Percentiles rank a stretch among this genome's conserved stretches.
These are phyloP conservation scores for Cerceris ruficornis DNA, from an alignment of 2,888 invertebrate species.

Conservation along the genomic window DNA sequence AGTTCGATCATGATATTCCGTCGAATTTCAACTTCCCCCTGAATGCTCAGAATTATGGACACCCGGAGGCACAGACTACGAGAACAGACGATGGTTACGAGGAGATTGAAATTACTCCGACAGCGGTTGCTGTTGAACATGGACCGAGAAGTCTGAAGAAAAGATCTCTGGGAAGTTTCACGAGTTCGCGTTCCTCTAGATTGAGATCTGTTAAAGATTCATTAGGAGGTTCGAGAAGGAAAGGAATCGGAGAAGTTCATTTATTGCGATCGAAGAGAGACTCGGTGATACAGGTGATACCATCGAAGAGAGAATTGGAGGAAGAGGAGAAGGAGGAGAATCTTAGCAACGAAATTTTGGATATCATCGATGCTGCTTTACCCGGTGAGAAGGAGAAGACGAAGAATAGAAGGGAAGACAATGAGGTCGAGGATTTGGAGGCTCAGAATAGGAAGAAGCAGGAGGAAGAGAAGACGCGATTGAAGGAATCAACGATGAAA, in stretches of 20 bases:
- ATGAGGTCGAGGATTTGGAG: slow-evolving; percentile 42
- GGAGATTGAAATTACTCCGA: slow-evolving; percentile 75
- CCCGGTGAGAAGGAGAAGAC: slow-evolving; percentile 56
- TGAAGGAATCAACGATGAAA: slow-evolving; percentile 28
- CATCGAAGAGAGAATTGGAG: slow-evolving; percentile 73
- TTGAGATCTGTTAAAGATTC: background rate
- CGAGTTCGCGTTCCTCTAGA: no score
- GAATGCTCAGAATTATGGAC: slow-evolving; percentile 46
- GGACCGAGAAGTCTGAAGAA: slow-evolving; percentile 79
- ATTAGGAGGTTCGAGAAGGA: no score
- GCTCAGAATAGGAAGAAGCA: slow-evolving; percentile 51
- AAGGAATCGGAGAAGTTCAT: slow-evolving; percentile 41
- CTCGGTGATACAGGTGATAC: slow-evolving; percentile 77
- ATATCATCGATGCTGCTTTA: slow-evolving; percentile 78
- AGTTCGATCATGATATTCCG: slow-evolving; percentile 51
- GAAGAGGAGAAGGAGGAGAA: slow-evolving; percentile 74
- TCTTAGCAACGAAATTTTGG: slow-evolving; percentile 78
- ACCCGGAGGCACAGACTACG: slow-evolving; percentile 39
- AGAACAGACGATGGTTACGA: slow-evolving; percentile 68
- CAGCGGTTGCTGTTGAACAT: slow-evolving; percentile 80
- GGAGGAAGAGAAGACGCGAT: slow-evolving; percentile 39
- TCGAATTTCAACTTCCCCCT: slow-evolving; percentile 64
- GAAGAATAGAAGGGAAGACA: slow-evolving; percentile 27
- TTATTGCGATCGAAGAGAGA: slow-evolving; percentile 54
- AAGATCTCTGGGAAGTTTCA: background rate